Evolutionary conservation across 2,113 vertebrate genomes (phyloP).

Genomic region (Mungos mungo): DNA sequence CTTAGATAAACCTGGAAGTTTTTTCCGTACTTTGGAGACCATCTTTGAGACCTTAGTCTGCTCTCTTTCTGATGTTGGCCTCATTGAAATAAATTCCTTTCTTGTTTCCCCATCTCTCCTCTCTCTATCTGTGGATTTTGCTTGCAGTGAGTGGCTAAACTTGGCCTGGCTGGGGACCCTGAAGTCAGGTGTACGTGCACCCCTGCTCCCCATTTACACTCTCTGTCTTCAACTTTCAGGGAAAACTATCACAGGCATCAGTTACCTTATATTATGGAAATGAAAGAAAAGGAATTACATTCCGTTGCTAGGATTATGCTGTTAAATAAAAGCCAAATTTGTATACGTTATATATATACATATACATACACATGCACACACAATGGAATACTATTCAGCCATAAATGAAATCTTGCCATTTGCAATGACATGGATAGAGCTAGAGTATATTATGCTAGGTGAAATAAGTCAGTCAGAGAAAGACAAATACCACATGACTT

Average conservation of each 20-base stretch:
- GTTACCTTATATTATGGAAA: neutral
- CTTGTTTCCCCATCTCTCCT: neutral
- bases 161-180: neutral
- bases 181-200: neutral
- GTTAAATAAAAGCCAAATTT: neutral
- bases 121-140: neutral
- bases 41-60: neutral
- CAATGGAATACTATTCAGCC: too few relatives aligned
- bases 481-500: too few relatives aligned
- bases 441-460: too few relatives aligned
- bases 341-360: too few relatives aligned
- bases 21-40: neutral
- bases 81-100: neutral
- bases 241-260: neutral
- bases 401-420: too few relatives aligned
- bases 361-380: too few relatives aligned
- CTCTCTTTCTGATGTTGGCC: neutral
- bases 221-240: neutral
- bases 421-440: too few relatives aligned
- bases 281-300: neutral
- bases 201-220: neutral
- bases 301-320: neutral
- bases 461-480: too few relatives aligned
- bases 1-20: neutral
- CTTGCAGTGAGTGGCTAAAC: neutral